These are phyloP conservation scores for Panthera leo DNA, from an alignment of 2,113 vertebrate species.

Conservation along the genomic window DNA sequence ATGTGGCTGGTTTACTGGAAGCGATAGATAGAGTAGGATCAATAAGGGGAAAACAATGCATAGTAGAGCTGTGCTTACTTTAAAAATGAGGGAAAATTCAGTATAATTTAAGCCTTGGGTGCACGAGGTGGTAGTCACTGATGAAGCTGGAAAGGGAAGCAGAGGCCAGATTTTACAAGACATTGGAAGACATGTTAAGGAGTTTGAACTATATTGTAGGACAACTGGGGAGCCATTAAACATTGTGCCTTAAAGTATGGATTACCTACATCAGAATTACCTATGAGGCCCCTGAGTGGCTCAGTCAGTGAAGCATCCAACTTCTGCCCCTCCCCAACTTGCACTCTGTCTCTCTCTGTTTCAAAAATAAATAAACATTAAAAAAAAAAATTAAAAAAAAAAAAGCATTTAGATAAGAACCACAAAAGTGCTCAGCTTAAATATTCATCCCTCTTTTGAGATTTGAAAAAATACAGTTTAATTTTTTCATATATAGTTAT, in stretches of 20 bases:
- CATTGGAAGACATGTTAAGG: background rate
- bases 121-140: background rate
- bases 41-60: background rate
- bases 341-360: no score
- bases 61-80: background rate
- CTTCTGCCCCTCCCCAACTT: no score
- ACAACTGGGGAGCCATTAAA: background rate
- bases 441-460: background rate
- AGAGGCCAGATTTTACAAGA: background rate
- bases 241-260: background rate
- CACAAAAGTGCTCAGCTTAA: background rate
- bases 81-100: background rate
- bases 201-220: background rate
- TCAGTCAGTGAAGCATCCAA: no score
- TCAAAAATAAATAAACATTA: no score
- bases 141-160: background rate
- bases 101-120: background rate
- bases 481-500: background rate
- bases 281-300: no score
- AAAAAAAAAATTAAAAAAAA: no score
- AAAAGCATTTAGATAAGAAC: background rate
- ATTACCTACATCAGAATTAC: background rate
- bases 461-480: background rate
- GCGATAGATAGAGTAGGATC: background rate
- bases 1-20: background rate